Evolutionary conservation across 2,113 vertebrate genomes (phyloP), one percentile per base, ranked within the genome.

Genomic region (Megaptera novaeangliae): DNA sequence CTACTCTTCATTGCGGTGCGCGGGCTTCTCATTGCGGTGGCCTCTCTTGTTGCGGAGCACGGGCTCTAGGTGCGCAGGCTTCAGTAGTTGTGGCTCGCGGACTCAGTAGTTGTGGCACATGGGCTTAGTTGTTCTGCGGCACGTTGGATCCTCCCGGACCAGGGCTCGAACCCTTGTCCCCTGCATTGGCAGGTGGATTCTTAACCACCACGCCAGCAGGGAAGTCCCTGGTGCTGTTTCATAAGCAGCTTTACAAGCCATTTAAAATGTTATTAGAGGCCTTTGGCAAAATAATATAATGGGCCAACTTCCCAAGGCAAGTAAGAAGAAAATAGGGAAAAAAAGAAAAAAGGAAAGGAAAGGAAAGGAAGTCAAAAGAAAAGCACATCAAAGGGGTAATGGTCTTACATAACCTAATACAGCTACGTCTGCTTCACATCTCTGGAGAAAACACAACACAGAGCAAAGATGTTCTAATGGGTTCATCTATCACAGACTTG

Each of bases 311-410:
- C 83, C 57, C 15, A 17, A 59, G 75, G 69, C 88, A 71, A 68
- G 44, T 31, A 39, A 71, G 74, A 95, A 94, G 78, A 85, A 78
- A 88, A 72, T 0, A 11, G 17, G 12, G 29, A 7, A 3, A 7
- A 1, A 9, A 2, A 1, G 34, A 44, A 8, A 41, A 14, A 59
- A 39, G 57, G 27, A 11, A 39, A 44, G 10, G 41, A 14, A 57
- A 59, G 57, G 27, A 15, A 68, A 55, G 25, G 8, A 44, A 88
- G 20, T 11, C 9, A 25, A n/a, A 66, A 75, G 31, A 39, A 59
- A 27, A 87, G 59, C 13, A 25, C 59, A 68, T 14, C 36, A n/a
- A 44, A 57, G 29, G 41, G 18, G 81, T 91, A 91, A 97, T 91
- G 59, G 69, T 52, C 46, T 96, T 85, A 81, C 3, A 41, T 85